Evolutionary conservation across 1,140 invertebrate genomes (phyloP), one percentile per base, ranked within the genome.

Genomic region (Linepithema humile): DNA sequence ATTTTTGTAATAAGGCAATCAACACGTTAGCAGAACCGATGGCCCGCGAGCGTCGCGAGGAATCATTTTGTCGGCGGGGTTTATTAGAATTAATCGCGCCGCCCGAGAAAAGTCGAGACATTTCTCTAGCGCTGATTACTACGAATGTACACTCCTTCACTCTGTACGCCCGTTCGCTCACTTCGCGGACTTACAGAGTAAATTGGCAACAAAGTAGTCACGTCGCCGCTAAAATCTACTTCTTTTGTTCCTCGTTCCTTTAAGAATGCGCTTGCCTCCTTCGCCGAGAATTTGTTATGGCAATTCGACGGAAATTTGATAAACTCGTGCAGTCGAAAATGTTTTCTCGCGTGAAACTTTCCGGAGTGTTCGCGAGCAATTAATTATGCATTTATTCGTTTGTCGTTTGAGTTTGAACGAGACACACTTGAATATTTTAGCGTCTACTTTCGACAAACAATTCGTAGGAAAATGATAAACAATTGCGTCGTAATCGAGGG

Each of bases 81-180:
- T 74, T 74, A 74, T 74, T 60, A 74, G 55, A 74, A 74, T 74
- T 29, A 74, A 74, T 60, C 7, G 29, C 26, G 15, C 23, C 9
- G 10, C 10, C 17, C 26, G 9, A n/a, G 50, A 60, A 32, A 74
- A 59, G 26, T 74, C 38, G 15, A 32, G 38, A 20, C 55, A 43
- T 74, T 60, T 32, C 10, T 59, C 23, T 17, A n/a, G 9, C 38
- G 26, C 26, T 74, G 55, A 74, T 74, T 74, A 74, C 26, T 55
- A 74, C 29, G 32, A 53, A 72, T 55, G 55, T 74, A 74, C 17
- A 40, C 17, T 59, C 20, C n/a, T 53, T 74, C 17, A 9, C 17
- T 12, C 38, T 15, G 29, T 10, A 29, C 2, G 1, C 32, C 12
- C 1, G 7, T n/a, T 20, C 26, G 17, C 38, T 29, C 38, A 9